Conservation (phyloP, 2,888 invertebrate species). For the Tipula lateralis region DNA sequence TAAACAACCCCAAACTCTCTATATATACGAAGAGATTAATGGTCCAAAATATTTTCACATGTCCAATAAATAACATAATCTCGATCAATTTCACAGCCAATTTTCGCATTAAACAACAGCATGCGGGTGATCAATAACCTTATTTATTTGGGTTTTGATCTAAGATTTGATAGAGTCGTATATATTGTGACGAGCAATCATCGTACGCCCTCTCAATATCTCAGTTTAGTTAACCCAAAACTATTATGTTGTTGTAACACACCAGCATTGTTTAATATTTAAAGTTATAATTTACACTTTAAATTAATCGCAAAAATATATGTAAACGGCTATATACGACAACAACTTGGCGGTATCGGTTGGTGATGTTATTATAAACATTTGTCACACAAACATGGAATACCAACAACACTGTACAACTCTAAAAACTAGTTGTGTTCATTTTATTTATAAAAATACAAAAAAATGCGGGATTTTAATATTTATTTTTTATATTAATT, state of each 20-base stretch:
- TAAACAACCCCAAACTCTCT: not conserved
- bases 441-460: not conserved
- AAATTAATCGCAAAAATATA: conserved; percentile 13
- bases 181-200: not conserved
- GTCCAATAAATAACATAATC: not conserved
- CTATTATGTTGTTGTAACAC: no score
- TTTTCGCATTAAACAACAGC: not conserved
- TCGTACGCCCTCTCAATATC: not conserved
- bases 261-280: conserved; percentile 11
- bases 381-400: not conserved
- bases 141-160: not conserved
- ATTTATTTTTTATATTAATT: not conserved
- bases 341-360: not conserved
- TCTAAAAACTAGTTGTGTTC: not conserved
- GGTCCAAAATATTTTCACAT: not conserved
- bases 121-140: not conserved
- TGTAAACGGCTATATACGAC: not conserved
- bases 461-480: conserved; percentile 12
- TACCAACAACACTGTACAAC: not conserved
- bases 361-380: not conserved
- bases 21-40: not conserved
- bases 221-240: not conserved
- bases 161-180: not conserved
- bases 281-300: not conserved
- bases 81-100: conserved; percentile 11